A percentile compares a stretch with the other conserved stretches of the same genome.
Evolutionary conservation across 2,797 vertebrate species (phyloP).

Genomic region (Hippopotamyrus pictus): DNA sequence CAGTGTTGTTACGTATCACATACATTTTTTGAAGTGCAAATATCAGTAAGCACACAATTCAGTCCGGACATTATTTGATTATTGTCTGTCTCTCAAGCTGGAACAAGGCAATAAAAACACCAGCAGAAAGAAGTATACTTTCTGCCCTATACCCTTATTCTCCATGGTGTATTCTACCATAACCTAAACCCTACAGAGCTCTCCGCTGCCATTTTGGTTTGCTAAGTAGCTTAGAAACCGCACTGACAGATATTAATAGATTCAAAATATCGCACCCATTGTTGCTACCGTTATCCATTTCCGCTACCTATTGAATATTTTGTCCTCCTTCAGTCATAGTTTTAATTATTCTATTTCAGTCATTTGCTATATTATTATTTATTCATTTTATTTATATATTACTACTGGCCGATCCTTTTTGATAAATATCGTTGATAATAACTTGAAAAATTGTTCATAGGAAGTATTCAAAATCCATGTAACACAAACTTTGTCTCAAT

Average conservation of each 20-base stretch:
- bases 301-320: neutral
- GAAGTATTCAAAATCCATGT: neutral
- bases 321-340: neutral
- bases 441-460: neutral
- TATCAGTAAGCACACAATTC: neutral
- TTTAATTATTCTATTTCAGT: neutral
- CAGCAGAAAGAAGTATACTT: neutral
- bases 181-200: neutral
- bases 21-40: neutral
- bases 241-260: neutral
- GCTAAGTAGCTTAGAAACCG: neutral
- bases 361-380: neutral
- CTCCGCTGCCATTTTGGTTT: neutral
- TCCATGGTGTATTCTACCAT: neutral
- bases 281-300: neutral
- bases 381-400: neutral
- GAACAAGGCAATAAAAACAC: neutral
- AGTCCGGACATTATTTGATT: neutral
- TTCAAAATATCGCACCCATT: neutral
- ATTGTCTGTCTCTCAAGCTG: neutral
- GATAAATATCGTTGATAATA: neutral
- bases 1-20: neutral
- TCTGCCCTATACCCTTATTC: neutral
- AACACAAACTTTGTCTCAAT: neutral
- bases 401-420: neutral